These are phyloP conservation scores for Onychomys torridus DNA, from an alignment of 2,797 vertebrate species.

Conservation along the genomic window DNA sequence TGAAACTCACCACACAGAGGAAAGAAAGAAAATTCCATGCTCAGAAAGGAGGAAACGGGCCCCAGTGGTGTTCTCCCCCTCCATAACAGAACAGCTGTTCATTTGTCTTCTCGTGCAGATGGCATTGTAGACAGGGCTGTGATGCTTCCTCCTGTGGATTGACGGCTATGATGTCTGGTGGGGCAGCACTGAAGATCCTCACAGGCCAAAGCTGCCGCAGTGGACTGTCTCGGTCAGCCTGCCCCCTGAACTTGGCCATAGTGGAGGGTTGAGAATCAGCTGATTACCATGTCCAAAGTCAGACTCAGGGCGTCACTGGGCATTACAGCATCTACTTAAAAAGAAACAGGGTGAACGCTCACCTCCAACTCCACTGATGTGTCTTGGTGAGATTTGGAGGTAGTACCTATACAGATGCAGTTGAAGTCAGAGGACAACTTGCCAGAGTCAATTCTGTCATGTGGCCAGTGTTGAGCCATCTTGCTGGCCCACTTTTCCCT, in stretches of 20 bases:
- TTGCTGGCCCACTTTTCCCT: not conserved
- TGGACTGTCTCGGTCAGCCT: accelerated
- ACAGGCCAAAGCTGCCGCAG: accelerated
- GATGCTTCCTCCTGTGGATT: accelerated
- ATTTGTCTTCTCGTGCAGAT: not conserved
- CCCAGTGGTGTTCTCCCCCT: no score
- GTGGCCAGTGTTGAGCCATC: not conserved
- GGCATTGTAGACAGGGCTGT: not conserved
- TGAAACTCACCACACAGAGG: not conserved
- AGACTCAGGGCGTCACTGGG: not conserved
- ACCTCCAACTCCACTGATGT: not conserved
- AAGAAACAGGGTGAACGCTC: not conserved
- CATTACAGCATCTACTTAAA: not conserved
- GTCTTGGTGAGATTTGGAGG: not conserved
- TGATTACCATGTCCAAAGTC: accelerated
- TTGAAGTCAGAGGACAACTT: not conserved
- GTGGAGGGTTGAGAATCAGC: no score
- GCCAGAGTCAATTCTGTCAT: not conserved
- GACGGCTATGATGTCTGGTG: accelerated
- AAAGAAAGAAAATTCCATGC: not conserved
- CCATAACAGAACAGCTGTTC: not conserved
- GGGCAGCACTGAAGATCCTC: not conserved
- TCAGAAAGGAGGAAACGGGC: not conserved
- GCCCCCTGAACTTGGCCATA: not conserved
- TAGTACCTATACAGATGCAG: accelerated